Percentiles rank a stretch among this genome's conserved stretches.
Conservation (phyloP, 1,140 invertebrate species). For the Zaprionus ghesquierei region DNA sequence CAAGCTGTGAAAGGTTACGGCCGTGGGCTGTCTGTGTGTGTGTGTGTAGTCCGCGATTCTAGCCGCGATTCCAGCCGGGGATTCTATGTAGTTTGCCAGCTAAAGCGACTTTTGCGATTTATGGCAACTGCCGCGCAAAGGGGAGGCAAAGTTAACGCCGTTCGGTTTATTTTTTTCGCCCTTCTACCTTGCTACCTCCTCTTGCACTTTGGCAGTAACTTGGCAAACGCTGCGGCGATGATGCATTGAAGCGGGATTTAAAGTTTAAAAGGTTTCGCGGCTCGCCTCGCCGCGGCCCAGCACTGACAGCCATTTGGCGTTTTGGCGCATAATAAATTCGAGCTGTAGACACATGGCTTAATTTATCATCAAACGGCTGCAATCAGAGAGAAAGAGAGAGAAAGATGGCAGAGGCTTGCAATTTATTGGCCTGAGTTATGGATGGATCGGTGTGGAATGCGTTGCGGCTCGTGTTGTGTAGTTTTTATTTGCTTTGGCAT, state of each 20-base stretch:
- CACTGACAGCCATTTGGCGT: conserved; percentile 76
- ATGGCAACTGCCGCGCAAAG: conserved; percentile 48
- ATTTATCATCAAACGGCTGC: conserved; percentile 76
- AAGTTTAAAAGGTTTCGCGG: conserved; percentile 78
- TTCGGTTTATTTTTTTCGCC: background rate
- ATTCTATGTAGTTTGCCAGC: conserved; percentile 22
- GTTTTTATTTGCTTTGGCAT: conserved; percentile 43
- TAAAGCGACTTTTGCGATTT: conserved; percentile 58
- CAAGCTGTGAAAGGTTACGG: conserved; percentile 57
- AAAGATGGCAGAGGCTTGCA: conserved; percentile 43
- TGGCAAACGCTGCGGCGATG: conserved; percentile 56
- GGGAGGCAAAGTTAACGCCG: conserved; percentile 53
- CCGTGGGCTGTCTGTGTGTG: background rate
- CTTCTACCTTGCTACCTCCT: background rate
- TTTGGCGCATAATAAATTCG: conserved; percentile 80
- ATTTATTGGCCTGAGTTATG: conserved; percentile 74
- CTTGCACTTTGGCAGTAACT: conserved; percentile 55
- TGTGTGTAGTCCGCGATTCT: background rate
- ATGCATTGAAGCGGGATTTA: conserved; percentile 79
- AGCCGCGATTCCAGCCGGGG: conserved; percentile 15
- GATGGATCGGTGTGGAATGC: conserved; percentile 29
- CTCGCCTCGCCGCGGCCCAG: conserved; percentile 33
- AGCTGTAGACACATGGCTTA: conserved; percentile 74
- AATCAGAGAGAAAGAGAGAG: conserved; percentile 63
- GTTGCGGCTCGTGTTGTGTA: conserved; percentile 33